Evolutionary conservation across 2,888 invertebrate species (phyloP), one percentile per base, ranked within the genome.

Genomic region (Polymixis flavicincta): DNA sequence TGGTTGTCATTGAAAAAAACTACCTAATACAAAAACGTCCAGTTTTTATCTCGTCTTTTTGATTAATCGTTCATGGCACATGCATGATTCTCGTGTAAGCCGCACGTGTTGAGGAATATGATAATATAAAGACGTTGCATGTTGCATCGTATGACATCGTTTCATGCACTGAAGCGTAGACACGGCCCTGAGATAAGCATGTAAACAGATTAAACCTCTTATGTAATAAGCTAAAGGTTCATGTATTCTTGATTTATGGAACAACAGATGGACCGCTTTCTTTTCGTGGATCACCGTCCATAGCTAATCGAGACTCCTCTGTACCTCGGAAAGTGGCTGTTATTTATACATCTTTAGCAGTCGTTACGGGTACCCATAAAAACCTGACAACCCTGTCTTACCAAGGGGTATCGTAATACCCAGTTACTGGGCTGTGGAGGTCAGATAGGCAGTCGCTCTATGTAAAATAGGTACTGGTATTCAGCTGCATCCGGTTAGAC

Each of bases 101-200:
- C 13, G 52, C 84, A 84, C 82, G 84, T 82, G 84, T 37, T 28
- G 14, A 14, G 37, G 60, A 65, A 71, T 59, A 71, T 52, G 37
- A 78, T 78, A 52, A 52, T 52, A 55, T 37, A 45, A 28, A 78
- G 60, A 69, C 25, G 42, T 17, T 50, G 37, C 63, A 67, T 71
- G 64, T 68, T 70, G 63, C 45, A 70, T 63, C 61, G 17, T 66
- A 50, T 60, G 66, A 68, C 65, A 60, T 59, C 70, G 67, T 64
- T 69, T 42, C 25, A 64, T 76, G 77, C 68, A 75, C 60, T 69
- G 48, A 50, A 57, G 42, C 42, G 52, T 72, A 71, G 45, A 78
- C 57, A 60, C n/a, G 78, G 37, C 79, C 72, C 71, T 57, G 54
- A 60, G 57, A 68, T 60, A 68, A 74, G 60, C 64, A 65, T 69